Base-by-base conservation (phyloP, 2,113 vertebrate species). In the Brienomyrus longianalis region DNA sequence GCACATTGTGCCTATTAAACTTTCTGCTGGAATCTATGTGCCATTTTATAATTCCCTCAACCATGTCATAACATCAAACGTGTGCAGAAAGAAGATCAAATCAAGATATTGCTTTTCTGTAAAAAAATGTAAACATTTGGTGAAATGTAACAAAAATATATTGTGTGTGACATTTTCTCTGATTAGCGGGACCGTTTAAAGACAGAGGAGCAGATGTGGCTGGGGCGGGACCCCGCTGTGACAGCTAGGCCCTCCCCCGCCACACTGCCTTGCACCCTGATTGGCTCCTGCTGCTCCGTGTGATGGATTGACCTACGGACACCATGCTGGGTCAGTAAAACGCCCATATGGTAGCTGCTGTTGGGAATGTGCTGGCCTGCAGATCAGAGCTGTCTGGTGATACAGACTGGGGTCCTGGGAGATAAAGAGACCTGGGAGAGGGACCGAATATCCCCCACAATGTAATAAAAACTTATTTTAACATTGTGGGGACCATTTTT, bases 281-380 rank as follows among this genome's bases (percentile, higher is more conserved):
- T 88, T 88, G 90, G 87, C 54, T 88, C 66, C 48, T 74, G 48
- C 51, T 15, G 11, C 17, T 23, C 39, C 17, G 10, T 52, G 83
- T 87, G 45, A 94, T 50, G 96, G 95, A 97, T 95, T 96, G 95
- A 96, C 96, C 96, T 96, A 92, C 93, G 91, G 89, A 93, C 93
- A 94, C 93, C 96, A 95, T 95, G 96, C 97, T 96, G 96, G 93
- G 96, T 94, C 94, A 94, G 95, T 95, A 95, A 96, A 96, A 94
- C 93, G 96, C 95, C 96, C 96, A 96, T 96, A 96, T 97, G 96
- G 95, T 95, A 94, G 94, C 95, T 95, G 95, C 96, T 96, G 93
- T 92, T 93, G 95, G 94, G 95, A 97, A 97, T 97, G 97, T 89
- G 92, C 92, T 94, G 94, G 94, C 95, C 94, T 93, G 93, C 95